Base-by-base conservation (phyloP, 2,888 invertebrate species). In the Melieria crassipennis region DNA sequence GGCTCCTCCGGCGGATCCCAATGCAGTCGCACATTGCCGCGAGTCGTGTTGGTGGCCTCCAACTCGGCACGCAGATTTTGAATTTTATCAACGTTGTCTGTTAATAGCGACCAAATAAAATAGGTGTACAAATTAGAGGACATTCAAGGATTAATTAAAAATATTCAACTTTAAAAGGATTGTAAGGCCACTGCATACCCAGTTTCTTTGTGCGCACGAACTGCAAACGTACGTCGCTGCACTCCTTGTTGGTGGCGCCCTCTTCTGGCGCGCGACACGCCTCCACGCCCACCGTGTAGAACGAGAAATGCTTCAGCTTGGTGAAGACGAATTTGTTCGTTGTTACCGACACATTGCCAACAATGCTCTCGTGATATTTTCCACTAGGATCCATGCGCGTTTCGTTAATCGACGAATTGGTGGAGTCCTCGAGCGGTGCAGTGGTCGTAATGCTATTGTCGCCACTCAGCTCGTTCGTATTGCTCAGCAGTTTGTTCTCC, bases 1-100 rank as follows among this genome's bases (percentile, higher is more conserved):
- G 98, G 97, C 75, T 91, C 88, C 42, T 83, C 78, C 0, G 98
- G 98, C 77, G 93, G 92, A 4, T 90, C 88, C 98, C 98, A 98
- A 45, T 88, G 89, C 4, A 96, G 87, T 62, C 90, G 91, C 11
- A 94, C 90, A 77, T 89, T 89, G 1, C 90, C 90, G 30, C 87
- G 78, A 0, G 89, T 88, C 74, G 90, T 88, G 11, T 86, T 86
- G 0, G 80, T 79, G 7, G 74, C 75, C 65, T 81, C 82, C n/a
- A 70, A 10, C n/a, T 79, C 50, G 1, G 88, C 89, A 1, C 84
- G 86, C 30, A 91, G 84, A 72, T 89, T 86, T 11, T 84, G 86
- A 58, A 93, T 91, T 73, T 89, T 87, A 83, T 96, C 95, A 64
- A 92, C 93, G 76, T 89, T 88, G 30, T 87, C 94, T 94, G 71